Base-by-base conservation (phyloP, 2,113 vertebrate genomes). In the Arvicanthis niloticus region DNA sequence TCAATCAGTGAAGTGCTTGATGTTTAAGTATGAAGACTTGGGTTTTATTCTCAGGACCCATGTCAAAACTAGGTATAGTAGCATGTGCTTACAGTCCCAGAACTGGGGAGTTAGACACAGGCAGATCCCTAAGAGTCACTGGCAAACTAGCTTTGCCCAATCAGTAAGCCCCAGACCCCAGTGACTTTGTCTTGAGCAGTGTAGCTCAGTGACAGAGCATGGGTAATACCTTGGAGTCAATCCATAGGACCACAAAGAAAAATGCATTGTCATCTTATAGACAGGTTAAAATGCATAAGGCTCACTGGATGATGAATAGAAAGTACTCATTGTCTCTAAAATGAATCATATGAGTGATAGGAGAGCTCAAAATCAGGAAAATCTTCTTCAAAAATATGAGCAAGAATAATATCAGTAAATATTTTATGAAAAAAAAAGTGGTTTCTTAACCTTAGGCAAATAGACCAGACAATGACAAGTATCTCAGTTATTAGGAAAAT, bases 401-500 rank as follows among this genome's bases (percentile, higher is more conserved):
- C 17, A 88, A 60, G 40, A 92, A 5, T 21, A 78, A 40, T 80
- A 62, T 82, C 11, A 73, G 88, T 3, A 17, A 96, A 73, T 60
- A 67, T 31, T 90, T 88, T 31, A 72, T 72, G 17, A 17, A 24
- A 72, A 92, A 72, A 92, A 60, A 95, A 22, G 16, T 75, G 75
- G 24, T 34, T 89, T 92, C 65, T 88, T 92, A 56, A 26, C 10
- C 40, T 88, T 45, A 73, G 42, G 93, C n/a, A 93, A 80, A 84
- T 42, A 19, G 24, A 73, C 12, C 17, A 89, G 67, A 72, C 21
- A 45, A 72, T 37, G 34, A n/a, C 78, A 89, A 42, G 24, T 37
- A 92, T 91, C 85, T 91, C 53, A 91, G 22, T 15, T 51, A 37
- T 89, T 82, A 45, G 58, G 13, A 88, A 94, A 84, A 19, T 21